Conservation (phyloP, 2,888 invertebrate genomes). For the Bombylius discolor region DNA sequence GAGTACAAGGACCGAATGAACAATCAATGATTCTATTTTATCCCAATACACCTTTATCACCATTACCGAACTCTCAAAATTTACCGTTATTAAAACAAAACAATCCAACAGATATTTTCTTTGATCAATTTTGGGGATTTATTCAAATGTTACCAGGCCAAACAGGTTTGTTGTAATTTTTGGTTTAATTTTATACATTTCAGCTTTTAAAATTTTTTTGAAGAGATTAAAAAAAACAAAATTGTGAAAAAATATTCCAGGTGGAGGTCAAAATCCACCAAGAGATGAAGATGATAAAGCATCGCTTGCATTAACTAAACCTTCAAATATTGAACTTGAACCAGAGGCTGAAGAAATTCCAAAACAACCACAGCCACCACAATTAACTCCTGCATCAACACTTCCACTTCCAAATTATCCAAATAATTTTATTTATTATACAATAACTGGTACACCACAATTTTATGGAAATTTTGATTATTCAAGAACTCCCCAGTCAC, state of each 20-base stretch:
- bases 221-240: no score
- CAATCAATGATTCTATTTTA: slow-evolving; percentile 25
- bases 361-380: slow-evolving; percentile 16
- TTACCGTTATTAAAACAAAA: background rate
- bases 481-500: slow-evolving; percentile 16
- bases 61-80: background rate
- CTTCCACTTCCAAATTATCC: background rate
- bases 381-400: slow-evolving; percentile 2
- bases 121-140: background rate
- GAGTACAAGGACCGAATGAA: slow-evolving; percentile 27
- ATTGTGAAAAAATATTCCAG: no score
- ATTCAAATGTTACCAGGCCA: background rate
- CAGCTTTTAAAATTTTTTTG: no score
- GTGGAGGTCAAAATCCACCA: no score
- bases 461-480: slow-evolving; percentile 27
- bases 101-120: background rate
- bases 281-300: no score
- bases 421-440: slow-evolving; percentile 31
- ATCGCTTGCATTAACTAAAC: no score
- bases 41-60: background rate
- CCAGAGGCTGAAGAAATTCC: slow-evolving; percentile 7
- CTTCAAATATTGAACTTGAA: slow-evolving; percentile 6
- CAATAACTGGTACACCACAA: slow-evolving; percentile 42
- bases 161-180: no score
- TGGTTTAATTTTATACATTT: no score